Base-by-base conservation (phyloP, 2,113 vertebrate genomes). In the Thunnus maccoyii region DNA sequence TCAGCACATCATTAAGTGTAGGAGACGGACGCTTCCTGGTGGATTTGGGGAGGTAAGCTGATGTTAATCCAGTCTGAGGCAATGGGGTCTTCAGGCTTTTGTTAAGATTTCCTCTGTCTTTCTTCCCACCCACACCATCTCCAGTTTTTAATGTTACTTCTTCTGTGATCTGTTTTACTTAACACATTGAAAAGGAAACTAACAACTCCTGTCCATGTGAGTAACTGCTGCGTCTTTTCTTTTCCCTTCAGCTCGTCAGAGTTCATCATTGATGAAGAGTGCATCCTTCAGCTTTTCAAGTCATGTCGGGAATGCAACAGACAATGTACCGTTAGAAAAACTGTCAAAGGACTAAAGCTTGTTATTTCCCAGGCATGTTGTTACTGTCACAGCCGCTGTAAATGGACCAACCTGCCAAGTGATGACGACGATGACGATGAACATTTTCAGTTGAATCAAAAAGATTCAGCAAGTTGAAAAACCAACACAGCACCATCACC, bases 361-460 rank as follows among this genome's bases (percentile, higher is more conserved):
- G 46, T 80, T 2, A 63, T 90, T 15, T 11, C n/a, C 36, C 86
- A 88, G 72, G 0, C 3, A 0, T 86, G 86, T 61, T 0, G 25
- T 3, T 80, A 71, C 65, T 90, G 86, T 36, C 3, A 47, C 9
- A 71, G 52, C 61, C 27, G 5, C 47, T 57, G 1, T 4, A 36
- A 60, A 25, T 84, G 86, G 86, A 84, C 75, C 36, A 88, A 90
- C 84, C 86, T 88, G 69, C 56, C 68, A 0, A 78, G 84, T 13
- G 62, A 67, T 0, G 61, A 65, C 0, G 41, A 55, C 5, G 20
- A 46, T 8, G 17, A 32, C 8, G 3, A 64, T 32, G 27, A 10
- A 1, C 32, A 63, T 27, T 22, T 72, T 14, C 61, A 55, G n/a
- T 20, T 48, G 5, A 61, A 58, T 47, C 62, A 75, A 8, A 60